Conservation (phyloP, 2,888 invertebrate genomes). For the Meliscaeva auricollis region DNA sequence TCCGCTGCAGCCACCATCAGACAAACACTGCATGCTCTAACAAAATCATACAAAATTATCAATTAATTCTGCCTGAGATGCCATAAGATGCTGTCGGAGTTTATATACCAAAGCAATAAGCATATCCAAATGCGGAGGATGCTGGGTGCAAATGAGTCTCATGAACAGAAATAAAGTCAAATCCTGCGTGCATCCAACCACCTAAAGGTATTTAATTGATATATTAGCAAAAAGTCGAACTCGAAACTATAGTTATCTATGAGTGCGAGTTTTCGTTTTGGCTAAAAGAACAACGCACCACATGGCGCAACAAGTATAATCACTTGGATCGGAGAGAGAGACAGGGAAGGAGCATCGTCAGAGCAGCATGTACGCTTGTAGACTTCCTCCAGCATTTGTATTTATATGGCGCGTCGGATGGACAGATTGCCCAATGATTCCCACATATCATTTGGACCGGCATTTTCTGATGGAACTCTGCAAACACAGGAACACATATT, state of each 20-base stretch:
- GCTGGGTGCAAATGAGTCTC: slow-evolving; percentile 61
- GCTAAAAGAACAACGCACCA: slow-evolving; percentile 35
- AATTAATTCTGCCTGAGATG: slow-evolving; percentile 64
- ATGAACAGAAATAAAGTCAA: slow-evolving; percentile 38
- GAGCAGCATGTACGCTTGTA: slow-evolving; percentile 9
- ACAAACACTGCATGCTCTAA: slow-evolving; percentile 30
- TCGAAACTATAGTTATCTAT: slow-evolving; percentile 44
- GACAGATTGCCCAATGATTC: slow-evolving; percentile 69
- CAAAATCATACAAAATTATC: slow-evolving; percentile 72
- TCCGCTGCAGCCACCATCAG: neutral
- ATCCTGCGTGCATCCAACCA: slow-evolving; percentile 37
- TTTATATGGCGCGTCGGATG: slow-evolving; percentile 38
- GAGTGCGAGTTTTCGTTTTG: neutral
- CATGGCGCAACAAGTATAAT: slow-evolving; percentile 52
- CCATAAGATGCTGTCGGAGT: neutral
- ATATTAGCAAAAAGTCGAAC: slow-evolving; percentile 52
- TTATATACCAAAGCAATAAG: too few species aligned
- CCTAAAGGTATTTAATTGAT: slow-evolving; percentile 71
- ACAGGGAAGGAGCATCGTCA: neutral
- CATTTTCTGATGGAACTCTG: neutral
- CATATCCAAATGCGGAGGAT: slow-evolving; percentile 39
- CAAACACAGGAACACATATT: slow-evolving; percentile 42
- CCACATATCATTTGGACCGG: slow-evolving; percentile 60
- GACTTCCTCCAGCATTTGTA: slow-evolving; percentile 46
- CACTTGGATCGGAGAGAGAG: slow-evolving; percentile 28